Conservation (phyloP, 2,797 vertebrate genomes). For the Adrianichthys oophorus region DNA sequence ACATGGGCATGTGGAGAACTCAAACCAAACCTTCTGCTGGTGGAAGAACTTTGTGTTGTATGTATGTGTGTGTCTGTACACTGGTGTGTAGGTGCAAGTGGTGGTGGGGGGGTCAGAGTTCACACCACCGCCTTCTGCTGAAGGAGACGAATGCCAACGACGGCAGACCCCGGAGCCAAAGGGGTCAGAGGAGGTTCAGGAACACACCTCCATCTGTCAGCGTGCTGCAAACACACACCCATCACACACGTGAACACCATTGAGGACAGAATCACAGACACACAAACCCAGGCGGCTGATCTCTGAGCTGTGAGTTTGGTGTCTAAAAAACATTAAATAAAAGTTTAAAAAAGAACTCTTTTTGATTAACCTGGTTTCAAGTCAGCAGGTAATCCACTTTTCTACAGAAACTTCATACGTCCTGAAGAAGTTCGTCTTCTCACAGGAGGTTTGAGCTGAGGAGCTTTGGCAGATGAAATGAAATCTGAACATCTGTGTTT, state of each 20-base stretch:
- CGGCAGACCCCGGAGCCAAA: constrained; percentile 14
- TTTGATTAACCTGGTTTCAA: no score
- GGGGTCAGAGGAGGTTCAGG: constrained; percentile 22
- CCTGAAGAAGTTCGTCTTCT: no score
- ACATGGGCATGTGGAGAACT: constrained; percentile 59
- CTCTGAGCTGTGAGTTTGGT: no score
- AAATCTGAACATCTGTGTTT: no score
- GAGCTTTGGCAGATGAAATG: no score
- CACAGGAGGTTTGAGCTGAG: no score
- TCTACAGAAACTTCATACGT: no score
- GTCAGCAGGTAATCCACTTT: no score
- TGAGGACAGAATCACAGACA: no score
- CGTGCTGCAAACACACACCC: background rate
- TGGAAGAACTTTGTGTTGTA: constrained; percentile 21
- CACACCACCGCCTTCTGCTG: constrained; percentile 54
- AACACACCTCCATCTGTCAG: background rate
- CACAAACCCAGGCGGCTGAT: no score
- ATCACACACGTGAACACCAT: background rate
- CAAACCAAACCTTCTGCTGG: constrained; percentile 59
- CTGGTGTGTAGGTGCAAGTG: constrained; percentile 12
- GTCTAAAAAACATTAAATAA: no score
- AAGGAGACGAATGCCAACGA: constrained; percentile 8
- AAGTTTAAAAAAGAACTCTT: no score
- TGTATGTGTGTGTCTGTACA: constrained; percentile 9
- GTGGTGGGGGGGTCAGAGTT: constrained; percentile 53